phyloP scores from a whole-genome alignment of 2,888 invertebrate species.

The Acleris laterana region DNA sequence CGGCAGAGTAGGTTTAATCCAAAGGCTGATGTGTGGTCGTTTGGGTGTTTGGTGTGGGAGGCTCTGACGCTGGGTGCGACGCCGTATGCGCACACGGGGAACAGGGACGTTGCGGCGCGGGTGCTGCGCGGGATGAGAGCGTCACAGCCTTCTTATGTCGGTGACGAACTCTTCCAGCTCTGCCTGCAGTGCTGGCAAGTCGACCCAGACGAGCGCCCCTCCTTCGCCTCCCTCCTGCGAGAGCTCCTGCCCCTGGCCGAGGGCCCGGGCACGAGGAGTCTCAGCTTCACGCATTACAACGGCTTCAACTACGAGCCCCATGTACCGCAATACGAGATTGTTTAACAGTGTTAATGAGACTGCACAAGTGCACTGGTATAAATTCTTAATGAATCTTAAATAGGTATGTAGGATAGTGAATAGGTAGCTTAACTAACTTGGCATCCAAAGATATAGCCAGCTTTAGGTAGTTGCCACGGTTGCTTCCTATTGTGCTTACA shows the following conservation, averaged over 20 bases:
- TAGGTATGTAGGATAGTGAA: constrained; percentile 16
- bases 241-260: constrained; percentile 68
- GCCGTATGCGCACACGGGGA: constrained; percentile 88
- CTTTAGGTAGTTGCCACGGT: not conserved
- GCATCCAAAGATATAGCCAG: constrained; percentile 30
- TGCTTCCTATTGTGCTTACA: too few relatives aligned
- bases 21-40: constrained; percentile 93
- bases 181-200: constrained; percentile 94
- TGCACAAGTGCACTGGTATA: too few relatives aligned
- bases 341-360: constrained; percentile 38
- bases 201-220: constrained; percentile 91
- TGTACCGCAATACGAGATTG: constrained; percentile 73
- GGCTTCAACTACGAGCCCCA: constrained; percentile 76
- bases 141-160: constrained; percentile 89
- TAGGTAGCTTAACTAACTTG: constrained; percentile 21
- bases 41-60: constrained; percentile 93
- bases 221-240: constrained; percentile 85
- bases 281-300: constrained; percentile 78
- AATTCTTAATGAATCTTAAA: constrained; percentile 14
- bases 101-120: constrained; percentile 87
- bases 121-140: constrained; percentile 89
- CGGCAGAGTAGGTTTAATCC: constrained; percentile 87
- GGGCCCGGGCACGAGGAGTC: constrained; percentile 61
- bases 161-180: constrained; percentile 91
- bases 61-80: constrained; percentile 91